Percentiles rank a stretch among this genome's conserved stretches.
These are phyloP conservation scores for Drosophila neotestacea DNA, from an alignment of 2,888 invertebrate species.

Conservation along the genomic window DNA sequence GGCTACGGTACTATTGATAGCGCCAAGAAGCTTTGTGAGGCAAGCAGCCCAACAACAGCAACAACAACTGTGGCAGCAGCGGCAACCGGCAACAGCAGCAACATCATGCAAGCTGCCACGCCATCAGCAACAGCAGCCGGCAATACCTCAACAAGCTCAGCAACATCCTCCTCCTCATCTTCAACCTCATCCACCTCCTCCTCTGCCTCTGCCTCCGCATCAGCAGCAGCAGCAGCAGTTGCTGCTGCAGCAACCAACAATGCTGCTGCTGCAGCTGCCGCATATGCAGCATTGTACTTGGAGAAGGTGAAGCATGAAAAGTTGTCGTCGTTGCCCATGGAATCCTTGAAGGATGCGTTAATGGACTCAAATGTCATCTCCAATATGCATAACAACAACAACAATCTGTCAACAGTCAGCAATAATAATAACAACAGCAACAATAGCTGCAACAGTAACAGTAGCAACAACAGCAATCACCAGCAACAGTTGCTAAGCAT, in stretches of 20 bases:
- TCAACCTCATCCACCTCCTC: slow-evolving; percentile 30
- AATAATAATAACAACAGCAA: slow-evolving; percentile 72
- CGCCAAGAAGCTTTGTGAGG: slow-evolving; percentile 82
- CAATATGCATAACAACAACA: slow-evolving; percentile 71
- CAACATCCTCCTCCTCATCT: slow-evolving; percentile 38
- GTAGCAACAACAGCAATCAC: slow-evolving; percentile 53
- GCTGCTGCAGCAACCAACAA: slow-evolving; percentile 25
- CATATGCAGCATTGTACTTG: slow-evolving; percentile 81
- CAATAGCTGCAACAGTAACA: slow-evolving; percentile 61
- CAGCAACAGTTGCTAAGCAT: slow-evolving; percentile 72
- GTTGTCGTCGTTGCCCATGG: slow-evolving; percentile 75
- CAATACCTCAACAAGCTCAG: slow-evolving; percentile 37
- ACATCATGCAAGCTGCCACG: slow-evolving; percentile 39
- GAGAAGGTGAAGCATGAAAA: slow-evolving; percentile 84
- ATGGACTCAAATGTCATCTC: slow-evolving; percentile 77
- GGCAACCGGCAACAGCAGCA: slow-evolving; percentile 41
- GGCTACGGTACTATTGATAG: slow-evolving; percentile 82
- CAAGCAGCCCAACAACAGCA: slow-evolving; percentile 47
- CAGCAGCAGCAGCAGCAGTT: slow-evolving; percentile 39
- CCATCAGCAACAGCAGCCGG: slow-evolving; percentile 39
- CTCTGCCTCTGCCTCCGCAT: slow-evolving; percentile 37
- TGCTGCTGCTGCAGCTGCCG: slow-evolving; percentile 61
- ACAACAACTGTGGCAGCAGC: slow-evolving; percentile 34
- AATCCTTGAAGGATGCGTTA: slow-evolving; percentile 81
- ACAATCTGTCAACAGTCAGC: slow-evolving; percentile 65